Evolutionary conservation across 2,797 vertebrate species (phyloP).

Genomic region (Anas bernieri): DNA sequence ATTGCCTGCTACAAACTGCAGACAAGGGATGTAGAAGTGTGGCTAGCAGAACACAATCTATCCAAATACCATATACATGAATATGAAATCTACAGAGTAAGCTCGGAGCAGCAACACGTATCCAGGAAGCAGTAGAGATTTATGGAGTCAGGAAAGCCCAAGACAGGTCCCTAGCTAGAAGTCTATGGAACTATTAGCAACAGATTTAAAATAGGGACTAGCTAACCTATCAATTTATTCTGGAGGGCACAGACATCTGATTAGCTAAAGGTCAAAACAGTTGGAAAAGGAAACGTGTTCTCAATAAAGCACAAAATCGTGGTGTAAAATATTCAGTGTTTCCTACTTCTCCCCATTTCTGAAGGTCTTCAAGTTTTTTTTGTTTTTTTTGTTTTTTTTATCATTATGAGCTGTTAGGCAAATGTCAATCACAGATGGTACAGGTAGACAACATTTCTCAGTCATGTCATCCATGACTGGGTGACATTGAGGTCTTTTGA

Average conservation of each 20-base stretch:
- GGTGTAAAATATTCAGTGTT: conserved; percentile 27
- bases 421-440: conserved; percentile 23
- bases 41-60: not conserved
- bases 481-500: not conserved
- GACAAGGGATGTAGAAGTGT: not conserved
- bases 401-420: conserved; percentile 14
- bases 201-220: conserved; percentile 8
- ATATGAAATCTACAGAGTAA: not conserved
- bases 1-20: not conserved
- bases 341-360: not conserved
- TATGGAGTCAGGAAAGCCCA: not conserved
- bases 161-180: not conserved
- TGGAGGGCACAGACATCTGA: not conserved
- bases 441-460: conserved; percentile 5
- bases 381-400: not conserved
- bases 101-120: not conserved
- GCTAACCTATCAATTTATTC: not conserved
- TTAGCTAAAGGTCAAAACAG: conserved; percentile 24
- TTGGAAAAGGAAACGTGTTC: conserved; percentile 16
- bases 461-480: not conserved
- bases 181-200: not conserved
- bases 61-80: not conserved
- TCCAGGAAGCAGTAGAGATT: not conserved
- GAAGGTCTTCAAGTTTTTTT: not conserved
- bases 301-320: conserved; percentile 23